Evolutionary conservation across 2,888 invertebrate genomes (phyloP).

Genomic region (Escarpia spicata): DNA sequence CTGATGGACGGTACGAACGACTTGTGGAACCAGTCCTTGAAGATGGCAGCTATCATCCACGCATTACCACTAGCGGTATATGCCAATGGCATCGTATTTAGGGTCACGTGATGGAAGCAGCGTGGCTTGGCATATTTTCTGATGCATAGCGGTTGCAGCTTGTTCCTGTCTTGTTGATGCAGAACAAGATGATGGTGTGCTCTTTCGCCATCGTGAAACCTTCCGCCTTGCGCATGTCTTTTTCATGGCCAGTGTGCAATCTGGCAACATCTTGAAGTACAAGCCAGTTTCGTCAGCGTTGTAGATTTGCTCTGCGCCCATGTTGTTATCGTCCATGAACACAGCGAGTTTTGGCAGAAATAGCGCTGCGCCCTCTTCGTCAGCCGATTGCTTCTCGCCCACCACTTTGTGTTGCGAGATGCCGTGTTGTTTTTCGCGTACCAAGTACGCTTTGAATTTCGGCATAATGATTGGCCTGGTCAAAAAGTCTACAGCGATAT

Average conservation of each 20-base stretch:
- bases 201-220: conserved; percentile 35
- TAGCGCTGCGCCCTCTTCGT: neutral
- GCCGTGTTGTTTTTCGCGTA: neutral
- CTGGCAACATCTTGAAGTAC: conserved; percentile 45
- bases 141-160: conserved; percentile 36
- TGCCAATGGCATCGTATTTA: neutral
- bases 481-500: no score
- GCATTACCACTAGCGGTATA: neutral
- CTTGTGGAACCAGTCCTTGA: no score
- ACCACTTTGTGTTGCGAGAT: neutral
- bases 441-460: no score
- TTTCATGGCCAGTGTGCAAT: conserved; percentile 35
- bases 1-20: no score
- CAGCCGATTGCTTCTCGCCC: neutral
- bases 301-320: conserved; percentile 22
- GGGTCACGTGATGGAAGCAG: neutral
- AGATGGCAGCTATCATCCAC: neutral
- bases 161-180: conserved; percentile 36
- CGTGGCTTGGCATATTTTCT: conserved; percentile 27
- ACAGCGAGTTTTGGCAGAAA: neutral
- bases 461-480: no score
- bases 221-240: neutral
- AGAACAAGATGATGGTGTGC: conserved; percentile 32
- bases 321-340: neutral
- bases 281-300: conserved; percentile 41